Evolutionary conservation across 2,113 vertebrate genomes (phyloP).

Genomic region (Macquaria ambigua): DNA sequence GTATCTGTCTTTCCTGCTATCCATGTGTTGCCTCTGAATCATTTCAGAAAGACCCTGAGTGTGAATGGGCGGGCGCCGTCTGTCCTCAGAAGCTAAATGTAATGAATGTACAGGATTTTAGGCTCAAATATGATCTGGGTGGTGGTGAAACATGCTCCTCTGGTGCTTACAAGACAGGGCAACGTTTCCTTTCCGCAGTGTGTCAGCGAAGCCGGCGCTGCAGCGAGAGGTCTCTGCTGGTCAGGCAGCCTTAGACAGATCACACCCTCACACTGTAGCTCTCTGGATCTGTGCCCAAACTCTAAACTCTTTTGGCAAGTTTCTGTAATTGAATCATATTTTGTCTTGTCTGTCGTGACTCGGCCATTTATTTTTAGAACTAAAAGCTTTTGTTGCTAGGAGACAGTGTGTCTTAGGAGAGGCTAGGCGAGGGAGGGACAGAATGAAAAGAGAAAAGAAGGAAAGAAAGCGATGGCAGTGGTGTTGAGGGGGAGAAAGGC

Average conservation of each 20-base stretch:
- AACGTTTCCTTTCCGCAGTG: not conserved
- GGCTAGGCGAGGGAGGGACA: slow-evolving; percentile 66
- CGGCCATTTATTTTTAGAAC: slow-evolving; percentile 82
- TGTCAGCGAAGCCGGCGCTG: not conserved
- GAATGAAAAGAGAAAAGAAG: slow-evolving; percentile 55
- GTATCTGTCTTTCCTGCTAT: not conserved
- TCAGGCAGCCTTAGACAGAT: slow-evolving; percentile 22
- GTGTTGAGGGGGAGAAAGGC: slow-evolving; percentile 71
- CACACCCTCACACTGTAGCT: slow-evolving; percentile 10
- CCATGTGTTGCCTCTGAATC: slow-evolving; percentile 4
- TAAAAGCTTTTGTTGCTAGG: slow-evolving; percentile 86
- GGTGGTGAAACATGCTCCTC: not conserved
- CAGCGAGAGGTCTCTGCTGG: not conserved
- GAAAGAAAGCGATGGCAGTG: slow-evolving; percentile 56
- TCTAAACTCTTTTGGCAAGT: slow-evolving; percentile 58
- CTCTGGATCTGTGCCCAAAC: slow-evolving; percentile 44
- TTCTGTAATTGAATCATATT: slow-evolving; percentile 76
- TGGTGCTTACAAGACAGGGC: not conserved
- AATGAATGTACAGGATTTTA: not conserved
- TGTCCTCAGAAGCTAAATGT: not conserved
- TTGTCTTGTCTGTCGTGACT: slow-evolving; percentile 78
- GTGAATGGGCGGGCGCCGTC: not conserved
- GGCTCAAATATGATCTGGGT: not conserved
- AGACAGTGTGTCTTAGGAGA: slow-evolving; percentile 77
- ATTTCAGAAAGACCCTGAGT: not conserved